These are phyloP conservation scores for Anthopleura xanthogrammica DNA, from an alignment of 92 coral and sea anemone species.

Conservation along the genomic window DNA sequence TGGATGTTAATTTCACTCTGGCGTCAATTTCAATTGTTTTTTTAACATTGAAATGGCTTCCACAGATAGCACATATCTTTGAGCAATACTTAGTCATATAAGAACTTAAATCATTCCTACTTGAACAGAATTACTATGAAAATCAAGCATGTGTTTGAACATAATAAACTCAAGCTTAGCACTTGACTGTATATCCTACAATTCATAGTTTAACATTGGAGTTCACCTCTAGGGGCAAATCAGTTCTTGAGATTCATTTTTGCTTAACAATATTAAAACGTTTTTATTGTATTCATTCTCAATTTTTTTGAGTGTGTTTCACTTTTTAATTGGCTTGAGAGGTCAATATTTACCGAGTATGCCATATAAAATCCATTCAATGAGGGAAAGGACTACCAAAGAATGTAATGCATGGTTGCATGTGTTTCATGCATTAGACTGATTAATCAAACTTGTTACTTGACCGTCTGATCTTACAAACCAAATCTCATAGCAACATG, in stretches of 20 bases:
- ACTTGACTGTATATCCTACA: neutral
- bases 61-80: neutral
- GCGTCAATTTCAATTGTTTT: constrained; percentile 25
- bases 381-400: neutral
- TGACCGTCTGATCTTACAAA: constrained; percentile 12
- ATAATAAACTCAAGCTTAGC: no score
- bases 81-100: neutral
- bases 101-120: neutral
- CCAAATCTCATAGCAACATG: neutral
- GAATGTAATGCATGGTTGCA: constrained; percentile 6
- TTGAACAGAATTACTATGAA: neutral
- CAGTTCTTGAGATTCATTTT: neutral
- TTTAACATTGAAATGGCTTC: constrained; percentile 14
- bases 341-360: constrained; percentile 25
- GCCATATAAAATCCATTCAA: neutral
- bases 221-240: neutral
- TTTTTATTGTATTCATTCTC: neutral
- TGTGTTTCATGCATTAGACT: constrained; percentile 15
- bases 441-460: neutral
- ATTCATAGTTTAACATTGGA: neutral
- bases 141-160: no score
- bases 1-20: constrained; percentile 18
- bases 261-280: neutral
- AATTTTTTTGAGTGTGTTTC: constrained; percentile 14
- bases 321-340: constrained; percentile 16